Evolutionary conservation across 2,888 invertebrate genomes (phyloP), one percentile per base, ranked within the genome.

Genomic region (Sinelater perroti): DNA sequence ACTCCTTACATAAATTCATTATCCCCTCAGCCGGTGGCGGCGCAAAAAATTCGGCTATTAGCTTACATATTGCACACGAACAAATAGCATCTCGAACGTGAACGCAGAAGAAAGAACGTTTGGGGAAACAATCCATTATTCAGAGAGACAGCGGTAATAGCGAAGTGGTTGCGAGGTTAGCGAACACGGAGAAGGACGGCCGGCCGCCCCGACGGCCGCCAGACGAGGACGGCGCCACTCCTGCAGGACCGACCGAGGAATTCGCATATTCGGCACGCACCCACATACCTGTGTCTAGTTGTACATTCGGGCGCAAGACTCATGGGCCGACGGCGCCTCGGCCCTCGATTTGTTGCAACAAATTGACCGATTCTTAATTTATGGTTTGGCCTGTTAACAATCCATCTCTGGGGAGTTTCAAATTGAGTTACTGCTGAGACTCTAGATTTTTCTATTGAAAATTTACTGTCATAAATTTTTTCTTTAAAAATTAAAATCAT

Each of bases 131-230:
- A 70, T 71, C 69, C 70, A 71, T 71, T 71, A 71, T 70, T 71
- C 68, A 68, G 65, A 69, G 64, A 70, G 71, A 71, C 71, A 70
- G 69, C 70, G 67, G 68, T 70, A 70, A 70, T 69, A 65, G 69
- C 68, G 67, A 66, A 70, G 56, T 67, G 68, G 64, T 56, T 55
- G 60, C 50, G 62, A 60, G 61, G 59, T 59, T 61, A 56, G 56
- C 52, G 63, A 59, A 59, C 58, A 54, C 44, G 50, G 59, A 57
- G 52, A 56, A 59, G 59, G 63, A 53, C 47, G 54, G 47, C 52
- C 46, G 14, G 40, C 30, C 38, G 47, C 44, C 40, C 44, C 50
- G 50, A 42, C 18, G 45, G 46, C 33, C 45, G 40, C 33, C 30
- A 49, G 56, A 54, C 38, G 44, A 49, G 26, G 49, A 44, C 26